Percentiles rank a stretch among this genome's conserved stretches.
Conservation (phyloP, 2,888 invertebrate genomes). For the Mesochorus sp. region DNA sequence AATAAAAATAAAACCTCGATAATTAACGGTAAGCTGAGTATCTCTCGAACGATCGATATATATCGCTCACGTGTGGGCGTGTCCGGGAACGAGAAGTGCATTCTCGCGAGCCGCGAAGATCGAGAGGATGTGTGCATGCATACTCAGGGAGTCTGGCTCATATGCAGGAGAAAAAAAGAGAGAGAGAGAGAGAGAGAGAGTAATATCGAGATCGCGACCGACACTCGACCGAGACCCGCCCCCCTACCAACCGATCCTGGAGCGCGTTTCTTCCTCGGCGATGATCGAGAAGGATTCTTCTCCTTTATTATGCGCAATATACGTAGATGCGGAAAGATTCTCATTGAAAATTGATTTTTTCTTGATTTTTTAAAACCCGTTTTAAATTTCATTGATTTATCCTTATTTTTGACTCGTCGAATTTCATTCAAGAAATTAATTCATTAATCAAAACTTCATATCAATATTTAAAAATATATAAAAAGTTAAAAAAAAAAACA, state of each 20-base stretch:
- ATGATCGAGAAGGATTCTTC: conserved; percentile 23
- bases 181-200: conserved; percentile 23
- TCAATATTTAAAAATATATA: too few relatives aligned
- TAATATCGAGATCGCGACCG: conserved; percentile 59
- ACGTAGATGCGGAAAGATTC: neutral
- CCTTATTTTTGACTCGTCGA: too few relatives aligned
- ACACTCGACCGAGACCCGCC: conserved; percentile 48
- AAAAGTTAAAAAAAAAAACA: too few relatives aligned
- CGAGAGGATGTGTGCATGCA: conserved; percentile 36
- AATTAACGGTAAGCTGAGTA: conserved; percentile 68
- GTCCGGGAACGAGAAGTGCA: conserved; percentile 64
- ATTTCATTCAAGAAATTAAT: too few relatives aligned
- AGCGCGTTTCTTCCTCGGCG: conserved; percentile 16
- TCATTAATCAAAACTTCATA: too few relatives aligned
- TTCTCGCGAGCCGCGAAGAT: conserved; percentile 66
- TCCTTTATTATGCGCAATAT: neutral
- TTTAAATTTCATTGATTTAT: too few relatives aligned
- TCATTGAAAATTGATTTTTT: conserved; percentile 37
- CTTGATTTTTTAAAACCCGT: too few relatives aligned
- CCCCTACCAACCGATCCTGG: conserved; percentile 14
- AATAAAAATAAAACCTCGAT: conserved; percentile 63
- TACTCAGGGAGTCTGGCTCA: conserved; percentile 7
- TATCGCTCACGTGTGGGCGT: conserved; percentile 59
- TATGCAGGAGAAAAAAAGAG: conserved; percentile 3
- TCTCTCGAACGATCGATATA: conserved; percentile 58